Conservation (phyloP, 2,888 invertebrate species). For the Pandemis cinnamomeana region DNA sequence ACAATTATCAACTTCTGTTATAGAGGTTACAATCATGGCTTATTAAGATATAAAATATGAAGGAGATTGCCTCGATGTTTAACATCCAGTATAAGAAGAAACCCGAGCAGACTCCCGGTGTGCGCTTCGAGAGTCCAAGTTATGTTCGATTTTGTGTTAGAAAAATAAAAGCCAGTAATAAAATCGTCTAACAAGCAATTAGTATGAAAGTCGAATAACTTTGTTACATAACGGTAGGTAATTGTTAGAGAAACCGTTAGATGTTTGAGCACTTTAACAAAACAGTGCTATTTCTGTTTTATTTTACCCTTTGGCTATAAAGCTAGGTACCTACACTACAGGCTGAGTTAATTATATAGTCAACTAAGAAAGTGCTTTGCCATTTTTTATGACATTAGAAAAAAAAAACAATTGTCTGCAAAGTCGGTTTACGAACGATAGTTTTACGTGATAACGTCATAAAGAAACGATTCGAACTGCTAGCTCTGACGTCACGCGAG, state of each 20-base stretch:
- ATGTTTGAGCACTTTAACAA: background rate
- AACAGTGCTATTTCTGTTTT: constrained; percentile 1
- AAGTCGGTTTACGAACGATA: too few species aligned
- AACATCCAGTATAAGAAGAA: constrained; percentile 44
- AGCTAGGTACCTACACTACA: background rate
- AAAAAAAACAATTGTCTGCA: too few species aligned
- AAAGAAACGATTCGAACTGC: too few species aligned
- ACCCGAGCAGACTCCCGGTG: constrained; percentile 18
- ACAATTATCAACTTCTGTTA: constrained; percentile 54
- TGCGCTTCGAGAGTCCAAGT: constrained; percentile 39
- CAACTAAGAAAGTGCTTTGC: too few species aligned
- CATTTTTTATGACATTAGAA: too few species aligned
- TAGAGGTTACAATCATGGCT: constrained; percentile 57
- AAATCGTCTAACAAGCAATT: constrained; percentile 59
- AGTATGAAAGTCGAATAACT: constrained; percentile 53
- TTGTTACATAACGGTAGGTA: constrained; percentile 57
- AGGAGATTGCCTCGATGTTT: constrained; percentile 43
- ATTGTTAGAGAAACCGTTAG: constrained; percentile 30
- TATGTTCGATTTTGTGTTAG: constrained; percentile 44
- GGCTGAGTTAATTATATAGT: too few species aligned
- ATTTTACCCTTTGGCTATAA: background rate
- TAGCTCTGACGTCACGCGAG: too few species aligned
- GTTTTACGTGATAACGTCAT: too few species aligned
- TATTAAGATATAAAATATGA: constrained; percentile 64
- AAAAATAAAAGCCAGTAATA: constrained; percentile 57